A percentile compares a stretch with the other conserved stretches of the same genome.
These are phyloP conservation scores for Eupithecia tripunctaria DNA, from an alignment of 2,888 invertebrate genomes.

Conservation along the genomic window DNA sequence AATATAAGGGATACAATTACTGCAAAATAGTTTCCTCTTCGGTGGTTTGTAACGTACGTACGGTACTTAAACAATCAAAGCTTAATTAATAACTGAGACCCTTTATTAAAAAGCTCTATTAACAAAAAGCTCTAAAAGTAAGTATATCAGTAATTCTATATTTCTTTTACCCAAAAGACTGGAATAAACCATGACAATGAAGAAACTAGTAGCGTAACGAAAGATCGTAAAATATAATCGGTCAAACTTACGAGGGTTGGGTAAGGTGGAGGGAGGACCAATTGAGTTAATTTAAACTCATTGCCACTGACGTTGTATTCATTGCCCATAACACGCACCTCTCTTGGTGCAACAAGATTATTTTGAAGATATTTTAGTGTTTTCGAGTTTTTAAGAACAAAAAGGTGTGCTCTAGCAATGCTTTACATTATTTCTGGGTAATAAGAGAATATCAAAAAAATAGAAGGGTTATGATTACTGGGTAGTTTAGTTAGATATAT, in stretches of 20 bases:
- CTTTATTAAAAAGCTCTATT: not conserved
- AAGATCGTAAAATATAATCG: conserved; percentile 44
- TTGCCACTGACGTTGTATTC: conserved; percentile 62
- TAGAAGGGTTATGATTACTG: no score
- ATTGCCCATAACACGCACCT: conserved; percentile 45
- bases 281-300: conserved; percentile 78
- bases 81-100: not conserved
- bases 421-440: no score
- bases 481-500: not conserved
- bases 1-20: not conserved
- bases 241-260: conserved; percentile 69
- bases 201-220: conserved; percentile 2
- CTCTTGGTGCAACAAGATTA: conserved; percentile 27
- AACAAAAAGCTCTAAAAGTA: not conserved
- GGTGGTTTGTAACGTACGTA: not conserved
- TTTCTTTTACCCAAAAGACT: not conserved
- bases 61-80: no score
- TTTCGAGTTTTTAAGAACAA: not conserved
- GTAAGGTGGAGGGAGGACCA: conserved; percentile 75
- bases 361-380: not conserved
- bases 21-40: not conserved
- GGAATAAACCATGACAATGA: not conserved
- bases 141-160: not conserved
- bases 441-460: no score
- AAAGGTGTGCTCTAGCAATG: no score